Percentiles rank a stretch among this genome's conserved stretches.
phyloP scores from a whole-genome alignment of 2,113 vertebrate species.

The Triplophysa rosa region DNA sequence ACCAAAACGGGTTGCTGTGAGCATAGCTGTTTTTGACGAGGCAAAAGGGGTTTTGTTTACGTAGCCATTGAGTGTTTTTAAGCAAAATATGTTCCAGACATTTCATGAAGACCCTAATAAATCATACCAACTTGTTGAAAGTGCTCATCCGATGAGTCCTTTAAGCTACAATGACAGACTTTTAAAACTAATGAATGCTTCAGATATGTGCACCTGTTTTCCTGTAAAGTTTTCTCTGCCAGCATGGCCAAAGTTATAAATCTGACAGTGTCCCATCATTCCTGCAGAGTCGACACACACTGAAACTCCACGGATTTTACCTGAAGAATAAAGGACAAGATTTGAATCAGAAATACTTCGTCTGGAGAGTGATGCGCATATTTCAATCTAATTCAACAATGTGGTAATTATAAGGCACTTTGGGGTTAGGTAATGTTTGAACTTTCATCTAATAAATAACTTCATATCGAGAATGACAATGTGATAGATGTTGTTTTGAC shows the following conservation, averaged over 20 bases:
- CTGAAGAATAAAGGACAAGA: slow-evolving; percentile 63
- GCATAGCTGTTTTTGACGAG: too few relatives aligned
- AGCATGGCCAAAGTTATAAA: slow-evolving; percentile 66
- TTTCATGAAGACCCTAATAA: too few relatives aligned
- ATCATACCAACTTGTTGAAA: too few relatives aligned
- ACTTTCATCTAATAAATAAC: background rate
- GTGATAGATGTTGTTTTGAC: background rate
- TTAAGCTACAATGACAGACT: background rate
- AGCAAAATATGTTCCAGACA: too few relatives aligned
- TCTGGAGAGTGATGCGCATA: too few relatives aligned
- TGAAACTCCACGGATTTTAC: slow-evolving; percentile 77
- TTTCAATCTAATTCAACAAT: slow-evolving; percentile 10
- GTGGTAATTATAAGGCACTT: background rate
- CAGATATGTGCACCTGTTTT: slow-evolving; percentile 55
- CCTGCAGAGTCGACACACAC: slow-evolving; percentile 71
- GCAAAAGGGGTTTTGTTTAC: too few relatives aligned
- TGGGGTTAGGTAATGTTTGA: slow-evolving; percentile 2
- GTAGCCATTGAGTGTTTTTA: too few relatives aligned
- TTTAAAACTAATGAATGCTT: background rate
- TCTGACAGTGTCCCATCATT: slow-evolving; percentile 72
- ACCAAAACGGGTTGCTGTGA: too few relatives aligned
- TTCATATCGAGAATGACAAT: background rate
- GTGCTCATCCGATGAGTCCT: too few relatives aligned
- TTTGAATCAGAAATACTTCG: background rate
- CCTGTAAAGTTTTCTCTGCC: slow-evolving; percentile 54